Base-by-base conservation (phyloP, 2,888 invertebrate genomes). In the Geophilus truncorum region DNA sequence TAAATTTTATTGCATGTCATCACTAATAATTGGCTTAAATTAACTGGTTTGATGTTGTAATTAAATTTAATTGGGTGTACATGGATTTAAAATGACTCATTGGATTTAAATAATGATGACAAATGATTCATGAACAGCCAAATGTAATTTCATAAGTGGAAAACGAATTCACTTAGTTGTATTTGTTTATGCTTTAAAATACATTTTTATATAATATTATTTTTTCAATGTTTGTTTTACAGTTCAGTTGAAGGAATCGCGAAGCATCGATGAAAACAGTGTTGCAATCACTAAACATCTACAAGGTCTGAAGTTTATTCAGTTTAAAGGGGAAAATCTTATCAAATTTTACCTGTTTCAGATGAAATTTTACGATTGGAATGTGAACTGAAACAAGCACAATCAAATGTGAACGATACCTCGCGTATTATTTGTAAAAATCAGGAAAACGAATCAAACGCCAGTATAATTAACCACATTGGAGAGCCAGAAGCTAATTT, bases 221-320 rank as follows among this genome's bases (percentile, higher is more conserved):
- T 32, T 32, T 51, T 1, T 18, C 78, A 80, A 78, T 40, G 78
- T 80, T 32, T 80, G 77, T 62, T 77, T 84, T 85, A 18, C 85
- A 87, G 87, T 84, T 82, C 86, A 86, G 84, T 83, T 87, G 81
- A 84, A 85, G 81, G 86, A 87, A 82, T 85, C 86, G 79, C 84
- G 84, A 62, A 85, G 85, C 82, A 86, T 87, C 82, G 83, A 84
- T 70, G 85, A 85, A 81, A 85, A 85, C 81, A 86, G 85, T 81
- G 85, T 83, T 81, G 85, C 85, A 81, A 83, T 86, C 36, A 85
- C 86, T 23, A 84, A 84, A 80, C 83, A 84, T 80, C 83, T 87
- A 81, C 85, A 86, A 84, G 85, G 87, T 87, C 25, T 75, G 32
- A 75, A 12, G 75, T 30, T 28, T 75, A 9, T 32, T 32, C n/a